A percentile compares a stretch with the other conserved stretches of the same genome.
These are phyloP conservation scores for Myrmecophaga tridactyla DNA, from an alignment of 2,113 vertebrate genomes.

Conservation along the genomic window DNA sequence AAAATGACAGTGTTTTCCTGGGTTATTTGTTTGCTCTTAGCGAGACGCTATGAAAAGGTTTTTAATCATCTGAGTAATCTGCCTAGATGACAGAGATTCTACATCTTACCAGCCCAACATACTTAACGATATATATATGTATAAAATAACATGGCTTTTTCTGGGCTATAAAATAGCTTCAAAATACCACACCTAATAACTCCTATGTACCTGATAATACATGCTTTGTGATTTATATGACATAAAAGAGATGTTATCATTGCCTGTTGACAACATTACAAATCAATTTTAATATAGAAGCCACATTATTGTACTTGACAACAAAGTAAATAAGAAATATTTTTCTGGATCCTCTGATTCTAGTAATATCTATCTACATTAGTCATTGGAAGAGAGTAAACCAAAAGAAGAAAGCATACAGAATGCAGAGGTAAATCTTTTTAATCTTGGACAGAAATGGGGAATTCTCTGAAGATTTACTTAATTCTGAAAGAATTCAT, in stretches of 20 bases:
- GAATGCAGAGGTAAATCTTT: not conserved
- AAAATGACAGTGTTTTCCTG: too few relatives aligned
- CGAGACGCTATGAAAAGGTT: too few relatives aligned
- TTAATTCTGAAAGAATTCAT: not conserved
- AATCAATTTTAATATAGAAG: not conserved
- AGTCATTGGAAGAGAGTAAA: not conserved
- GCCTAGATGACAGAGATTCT: too few relatives aligned
- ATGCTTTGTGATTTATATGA: not conserved
- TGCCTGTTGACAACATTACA: not conserved
- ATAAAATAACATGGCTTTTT: too few relatives aligned
- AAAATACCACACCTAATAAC: too few relatives aligned
- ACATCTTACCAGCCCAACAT: too few relatives aligned
- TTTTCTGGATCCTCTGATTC: not conserved
- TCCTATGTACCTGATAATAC: not conserved
- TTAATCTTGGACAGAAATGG: not conserved
- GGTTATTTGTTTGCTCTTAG: too few relatives aligned
- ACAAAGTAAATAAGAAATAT: not conserved
- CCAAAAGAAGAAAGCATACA: not conserved
- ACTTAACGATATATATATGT: too few relatives aligned
- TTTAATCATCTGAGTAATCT: too few relatives aligned
- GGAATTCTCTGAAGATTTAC: not conserved
- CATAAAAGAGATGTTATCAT: not conserved
- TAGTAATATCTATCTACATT: not conserved
- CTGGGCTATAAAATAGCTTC: too few relatives aligned
- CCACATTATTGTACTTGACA: not conserved